Evolutionary conservation across 1,140 invertebrate genomes (phyloP).

Genomic region (Hormaphis cornu): DNA sequence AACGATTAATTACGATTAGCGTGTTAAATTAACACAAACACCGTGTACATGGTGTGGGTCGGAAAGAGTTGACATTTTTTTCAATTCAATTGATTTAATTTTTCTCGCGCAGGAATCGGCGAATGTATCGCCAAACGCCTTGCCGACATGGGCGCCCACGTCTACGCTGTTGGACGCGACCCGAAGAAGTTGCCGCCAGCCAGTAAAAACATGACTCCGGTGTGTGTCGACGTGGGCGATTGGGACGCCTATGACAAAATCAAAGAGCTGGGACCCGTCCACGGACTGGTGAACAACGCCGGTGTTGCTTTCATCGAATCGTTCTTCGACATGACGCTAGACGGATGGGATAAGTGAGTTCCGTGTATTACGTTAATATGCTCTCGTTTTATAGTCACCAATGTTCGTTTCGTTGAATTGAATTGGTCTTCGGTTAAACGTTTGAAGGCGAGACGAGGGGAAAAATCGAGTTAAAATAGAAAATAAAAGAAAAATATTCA

Average conservation of each 20-base stretch:
- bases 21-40: too few species aligned
- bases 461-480: not conserved
- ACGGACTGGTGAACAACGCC: conserved; percentile 79
- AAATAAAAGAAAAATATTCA: too few species aligned
- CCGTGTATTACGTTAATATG: not conserved
- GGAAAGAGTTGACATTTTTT: too few species aligned
- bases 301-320: conserved; percentile 51
- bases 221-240: conserved; percentile 60
- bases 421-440: not conserved
- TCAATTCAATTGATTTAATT: too few species aligned
- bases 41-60: too few species aligned
- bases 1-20: too few species aligned
- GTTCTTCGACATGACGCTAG: conserved; percentile 55
- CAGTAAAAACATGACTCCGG: conserved; percentile 54
- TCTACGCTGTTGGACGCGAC: conserved; percentile 42
- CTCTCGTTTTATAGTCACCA: not conserved
- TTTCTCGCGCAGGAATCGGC: not conserved
- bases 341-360: conserved; percentile 61
- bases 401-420: not conserved
- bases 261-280: conserved; percentile 49
- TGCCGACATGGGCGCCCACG: not conserved
- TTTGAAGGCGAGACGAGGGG: not conserved
- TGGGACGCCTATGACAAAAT: conserved; percentile 61
- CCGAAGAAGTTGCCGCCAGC: conserved; percentile 51
- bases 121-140: conserved; percentile 5